phyloP scores from a whole-genome alignment of 1,140 invertebrate genomes.

The Bombus turneri region DNA sequence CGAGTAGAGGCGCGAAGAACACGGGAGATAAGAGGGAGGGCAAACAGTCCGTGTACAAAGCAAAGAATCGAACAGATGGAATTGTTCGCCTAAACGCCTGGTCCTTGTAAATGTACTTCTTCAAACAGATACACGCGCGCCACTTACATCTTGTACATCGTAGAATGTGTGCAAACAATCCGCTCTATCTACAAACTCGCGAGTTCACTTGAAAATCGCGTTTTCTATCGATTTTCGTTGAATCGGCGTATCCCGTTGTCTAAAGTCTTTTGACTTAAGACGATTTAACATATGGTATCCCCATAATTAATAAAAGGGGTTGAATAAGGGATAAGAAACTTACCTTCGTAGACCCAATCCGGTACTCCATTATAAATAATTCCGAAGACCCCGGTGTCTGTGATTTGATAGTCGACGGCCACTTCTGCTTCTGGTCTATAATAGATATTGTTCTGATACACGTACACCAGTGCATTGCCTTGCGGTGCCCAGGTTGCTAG shows the following conservation, averaged over 20 bases:
- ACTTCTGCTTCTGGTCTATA: slow-evolving; percentile 84
- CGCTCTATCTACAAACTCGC: too few relatives aligned
- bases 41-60: slow-evolving; percentile 10
- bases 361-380: slow-evolving; percentile 89
- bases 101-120: not conserved
- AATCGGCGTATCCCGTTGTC: not conserved
- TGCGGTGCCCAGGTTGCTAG: slow-evolving; percentile 88
- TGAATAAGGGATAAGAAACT: slow-evolving; percentile 41
- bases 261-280: not conserved
- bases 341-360: slow-evolving; percentile 93
- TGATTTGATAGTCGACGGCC: slow-evolving; percentile 82
- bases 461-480: slow-evolving; percentile 88
- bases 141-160: not conserved
- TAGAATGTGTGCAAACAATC: not conserved
- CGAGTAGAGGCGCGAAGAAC: not conserved
- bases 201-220: not conserved
- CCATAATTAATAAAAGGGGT: not conserved
- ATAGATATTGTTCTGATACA: slow-evolving; percentile 92
- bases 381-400: slow-evolving; percentile 81
- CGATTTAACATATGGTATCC: slow-evolving; percentile 5
- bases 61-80: slow-evolving; percentile 21
- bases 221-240: not conserved
- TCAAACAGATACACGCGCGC: slow-evolving; percentile 9
- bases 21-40: not conserved
- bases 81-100: not conserved